Conservation (phyloP, 1,140 invertebrate genomes). For the Hetaerina americana region DNA sequence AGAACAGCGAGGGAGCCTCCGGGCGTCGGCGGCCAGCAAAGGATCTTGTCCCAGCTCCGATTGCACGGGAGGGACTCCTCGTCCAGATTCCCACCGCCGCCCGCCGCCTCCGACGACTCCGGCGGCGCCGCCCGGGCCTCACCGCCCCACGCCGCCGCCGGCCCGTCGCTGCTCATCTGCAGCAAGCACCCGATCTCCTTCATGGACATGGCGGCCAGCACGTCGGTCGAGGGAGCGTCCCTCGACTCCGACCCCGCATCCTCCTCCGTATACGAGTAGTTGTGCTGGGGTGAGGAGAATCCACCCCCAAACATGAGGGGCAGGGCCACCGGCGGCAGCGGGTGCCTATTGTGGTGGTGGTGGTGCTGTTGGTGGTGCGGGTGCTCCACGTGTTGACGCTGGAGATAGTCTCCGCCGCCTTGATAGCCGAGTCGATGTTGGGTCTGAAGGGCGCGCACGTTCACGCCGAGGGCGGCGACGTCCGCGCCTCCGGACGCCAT, state of each 20-base stretch:
- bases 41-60: slow-evolving; percentile 50
- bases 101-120: not conserved
- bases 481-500: too few species aligned
- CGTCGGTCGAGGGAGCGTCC: too few species aligned
- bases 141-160: not conserved
- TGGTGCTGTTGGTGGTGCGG: too few species aligned
- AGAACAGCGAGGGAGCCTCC: slow-evolving; percentile 44
- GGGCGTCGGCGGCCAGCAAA: slow-evolving; percentile 65
- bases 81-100: not conserved
- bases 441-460: too few species aligned
- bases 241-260: too few species aligned
- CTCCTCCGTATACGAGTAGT: not conserved
- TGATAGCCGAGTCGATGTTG: too few species aligned
- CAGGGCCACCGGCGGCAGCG: not conserved
- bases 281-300: not conserved
- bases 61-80: slow-evolving; percentile 29
- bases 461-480: too few species aligned
- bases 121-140: not conserved
- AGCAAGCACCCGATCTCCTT: not conserved
- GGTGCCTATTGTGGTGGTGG: not conserved
- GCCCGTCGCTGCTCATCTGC: not conserved
- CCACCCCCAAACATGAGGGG: not conserved
- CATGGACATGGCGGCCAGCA: too few species aligned
- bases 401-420: too few species aligned
- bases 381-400: too few species aligned